Evolutionary conservation across 2,113 vertebrate genomes (phyloP), one percentile per base, ranked within the genome.

Genomic region (Ageneiosus marmoratus): DNA sequence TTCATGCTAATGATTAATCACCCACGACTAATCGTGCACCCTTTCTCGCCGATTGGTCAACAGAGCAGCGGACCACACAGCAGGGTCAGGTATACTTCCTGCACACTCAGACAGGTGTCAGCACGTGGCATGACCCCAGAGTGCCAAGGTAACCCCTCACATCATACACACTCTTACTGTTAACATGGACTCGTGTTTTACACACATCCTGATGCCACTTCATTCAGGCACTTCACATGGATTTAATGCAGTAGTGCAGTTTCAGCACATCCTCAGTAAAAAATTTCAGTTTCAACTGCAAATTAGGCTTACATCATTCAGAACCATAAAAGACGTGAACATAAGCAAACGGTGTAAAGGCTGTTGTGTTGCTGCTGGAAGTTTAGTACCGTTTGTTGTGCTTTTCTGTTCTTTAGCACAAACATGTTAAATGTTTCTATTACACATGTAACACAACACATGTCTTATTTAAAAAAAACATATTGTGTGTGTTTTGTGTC

Each of bases 21-120:
- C 55, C 41, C 79, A 69, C 29, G 50, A 60, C 41, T 44, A 8
- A 58, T 46, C 13, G 10, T 50, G 29, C 69, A 70, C 60, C 29
- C 75, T 27, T 22, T 46, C 32, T 72, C 48, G 65, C 53, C 65
- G 53, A 62, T 87, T 76, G 62, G 22, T 82, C 77, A 24, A 83
- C 83, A 88, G 87, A 88, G 65, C 87, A 88, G 74, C 83, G 87
- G 34, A 88, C 87, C 63, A 88, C 87, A 1, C 87, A 88, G 77
- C 87, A 88, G 77, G 87, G 87, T 6, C 87, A 88, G 72, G 87
- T 88, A 24, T 88, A 88, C 58, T 88, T 88, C 77, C 80, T 88
- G 80, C 87, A 88, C 83, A 88, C 87, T 8, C 87, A 88, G 83
- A 88, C 87, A 1, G 87, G 87, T 9, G 87, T 88, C 77, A 88